These are phyloP conservation scores for Graptemys geographica DNA, from an alignment of 2,797 vertebrate genomes.

Conservation along the genomic window DNA sequence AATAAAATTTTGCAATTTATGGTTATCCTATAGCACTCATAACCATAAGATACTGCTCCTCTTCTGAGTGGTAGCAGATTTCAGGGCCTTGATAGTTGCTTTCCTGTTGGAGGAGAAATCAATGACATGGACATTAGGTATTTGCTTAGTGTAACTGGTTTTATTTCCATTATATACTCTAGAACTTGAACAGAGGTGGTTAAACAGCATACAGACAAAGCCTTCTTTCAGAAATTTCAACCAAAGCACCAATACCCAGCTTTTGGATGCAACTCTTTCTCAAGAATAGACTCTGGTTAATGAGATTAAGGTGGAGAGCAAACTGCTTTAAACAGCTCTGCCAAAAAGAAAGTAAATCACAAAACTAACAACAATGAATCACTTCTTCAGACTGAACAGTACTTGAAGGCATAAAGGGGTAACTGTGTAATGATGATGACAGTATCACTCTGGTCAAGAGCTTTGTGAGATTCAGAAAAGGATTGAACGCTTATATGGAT, in stretches of 20 bases:
- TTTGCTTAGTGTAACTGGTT: neutral
- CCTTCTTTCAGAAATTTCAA: neutral
- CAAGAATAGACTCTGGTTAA: neutral
- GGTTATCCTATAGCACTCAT: neutral
- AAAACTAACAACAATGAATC: neutral
- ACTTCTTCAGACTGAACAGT: neutral
- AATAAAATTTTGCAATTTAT: neutral
- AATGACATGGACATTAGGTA: neutral
- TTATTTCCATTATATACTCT: neutral
- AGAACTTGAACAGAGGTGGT: neutral
- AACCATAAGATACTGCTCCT: neutral
- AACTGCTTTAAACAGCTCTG: neutral
- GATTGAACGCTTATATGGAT: neutral
- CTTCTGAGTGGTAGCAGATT: neutral
- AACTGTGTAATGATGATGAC: neutral
- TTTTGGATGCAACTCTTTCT: neutral
- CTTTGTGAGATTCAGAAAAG: conserved; percentile 4
- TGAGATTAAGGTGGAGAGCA: neutral
- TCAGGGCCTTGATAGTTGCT: neutral
- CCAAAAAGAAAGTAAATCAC: neutral
- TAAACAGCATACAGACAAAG: neutral
- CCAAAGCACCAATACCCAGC: neutral
- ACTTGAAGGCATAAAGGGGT: neutral
- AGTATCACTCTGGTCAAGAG: neutral
- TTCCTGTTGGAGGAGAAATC: neutral